Evolutionary conservation across 2,888 invertebrate genomes (phyloP).

Genomic region (Parnassius apollo): DNA sequence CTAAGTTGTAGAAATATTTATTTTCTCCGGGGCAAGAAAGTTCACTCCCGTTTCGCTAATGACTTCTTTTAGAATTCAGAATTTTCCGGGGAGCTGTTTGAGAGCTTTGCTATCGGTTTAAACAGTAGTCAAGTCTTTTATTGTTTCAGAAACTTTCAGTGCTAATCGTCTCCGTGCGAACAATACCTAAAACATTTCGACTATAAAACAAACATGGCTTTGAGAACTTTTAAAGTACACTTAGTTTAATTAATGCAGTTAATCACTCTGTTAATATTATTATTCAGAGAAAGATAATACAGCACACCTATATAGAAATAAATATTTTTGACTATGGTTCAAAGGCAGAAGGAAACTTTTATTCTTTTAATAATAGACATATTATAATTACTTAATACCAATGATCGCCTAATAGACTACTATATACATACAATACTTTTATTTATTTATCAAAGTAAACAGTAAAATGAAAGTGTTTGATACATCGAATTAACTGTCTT

Average conservation of each 20-base stretch:
- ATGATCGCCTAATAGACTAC: too few species aligned
- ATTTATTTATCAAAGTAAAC: too few species aligned
- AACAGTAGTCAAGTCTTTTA: constrained; percentile 62
- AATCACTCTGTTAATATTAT: too few species aligned
- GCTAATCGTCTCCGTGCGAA: constrained; percentile 41
- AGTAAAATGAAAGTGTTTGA: too few species aligned
- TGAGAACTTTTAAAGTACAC: constrained; percentile 3
- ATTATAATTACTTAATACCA: too few species aligned
- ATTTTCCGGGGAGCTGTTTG: constrained; percentile 60
- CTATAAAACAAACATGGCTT: constrained; percentile 6
- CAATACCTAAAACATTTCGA: constrained; percentile 34
- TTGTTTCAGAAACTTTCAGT: constrained; percentile 44
- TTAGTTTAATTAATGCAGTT: not conserved
- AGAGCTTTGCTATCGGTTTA: constrained; percentile 65
- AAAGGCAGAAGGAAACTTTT: too few species aligned
- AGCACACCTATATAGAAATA: too few species aligned
- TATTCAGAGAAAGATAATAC: too few species aligned
- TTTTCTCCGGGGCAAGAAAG: constrained; percentile 60
- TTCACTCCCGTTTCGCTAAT: constrained; percentile 69
- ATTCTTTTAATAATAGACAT: too few species aligned
- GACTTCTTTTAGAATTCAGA: constrained; percentile 70
- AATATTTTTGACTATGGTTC: too few species aligned
- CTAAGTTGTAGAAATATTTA: constrained; percentile 68
- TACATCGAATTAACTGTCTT: too few species aligned
- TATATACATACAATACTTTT: too few species aligned